Evolutionary conservation across 2,888 invertebrate genomes (phyloP).

Genomic region (Chrysolina haemoptera): DNA sequence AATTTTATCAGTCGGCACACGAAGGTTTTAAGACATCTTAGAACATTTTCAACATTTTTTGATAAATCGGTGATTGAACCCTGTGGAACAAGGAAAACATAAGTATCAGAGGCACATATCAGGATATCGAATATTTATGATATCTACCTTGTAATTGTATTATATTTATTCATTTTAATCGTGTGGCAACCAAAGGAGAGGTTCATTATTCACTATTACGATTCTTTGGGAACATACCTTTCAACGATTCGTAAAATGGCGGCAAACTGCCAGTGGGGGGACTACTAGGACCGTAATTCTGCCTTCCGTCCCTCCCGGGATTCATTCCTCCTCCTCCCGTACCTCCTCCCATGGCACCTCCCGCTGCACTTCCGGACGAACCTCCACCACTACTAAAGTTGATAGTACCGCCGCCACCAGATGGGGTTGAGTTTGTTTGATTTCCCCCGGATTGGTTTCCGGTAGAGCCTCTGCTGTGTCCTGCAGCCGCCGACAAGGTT

Average conservation of each 20-base stretch:
- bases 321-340: constrained; percentile 81
- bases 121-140: no score
- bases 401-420: constrained; percentile 48
- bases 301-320: constrained; percentile 84
- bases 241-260: constrained; percentile 91
- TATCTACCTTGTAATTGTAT: no score
- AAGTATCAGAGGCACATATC: no score
- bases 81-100: no score
- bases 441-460: constrained; percentile 56
- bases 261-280: constrained; percentile 90
- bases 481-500: constrained; percentile 83
- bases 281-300: constrained; percentile 90
- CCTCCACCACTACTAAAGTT: constrained; percentile 65
- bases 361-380: constrained; percentile 73
- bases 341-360: constrained; percentile 72
- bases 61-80: no score
- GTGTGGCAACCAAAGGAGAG: no score
- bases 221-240: constrained; percentile 71
- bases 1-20: no score
- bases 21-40: no score
- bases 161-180: no score
- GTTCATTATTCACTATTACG: no score
- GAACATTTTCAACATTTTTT: no score
- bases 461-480: constrained; percentile 79
- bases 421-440: constrained; percentile 35